Conservation (phyloP, 2,888 invertebrate genomes). For the Lasioglossum pauxillum region DNA sequence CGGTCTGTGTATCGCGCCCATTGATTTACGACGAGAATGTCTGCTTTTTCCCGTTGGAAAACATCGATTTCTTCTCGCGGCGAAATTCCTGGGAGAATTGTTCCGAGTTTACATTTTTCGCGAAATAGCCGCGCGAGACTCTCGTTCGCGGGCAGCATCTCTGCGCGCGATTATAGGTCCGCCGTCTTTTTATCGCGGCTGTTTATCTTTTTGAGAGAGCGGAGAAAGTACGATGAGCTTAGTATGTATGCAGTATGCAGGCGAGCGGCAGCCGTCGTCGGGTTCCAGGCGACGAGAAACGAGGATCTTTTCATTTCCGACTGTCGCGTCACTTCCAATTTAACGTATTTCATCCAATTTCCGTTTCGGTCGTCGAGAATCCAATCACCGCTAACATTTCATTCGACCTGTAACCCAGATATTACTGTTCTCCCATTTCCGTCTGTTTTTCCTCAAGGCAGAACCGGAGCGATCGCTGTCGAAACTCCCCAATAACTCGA, state of each 20-base stretch:
- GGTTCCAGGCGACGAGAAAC: constrained; percentile 39
- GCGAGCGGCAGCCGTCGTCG: not conserved
- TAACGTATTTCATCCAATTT: constrained; percentile 74
- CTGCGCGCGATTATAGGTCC: not conserved
- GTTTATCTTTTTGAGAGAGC: not conserved
- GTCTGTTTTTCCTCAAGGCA: not conserved
- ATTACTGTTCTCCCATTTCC: constrained; percentile 38
- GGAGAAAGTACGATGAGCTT: not conserved
- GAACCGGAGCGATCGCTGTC: not conserved
- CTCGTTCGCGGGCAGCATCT: not conserved
- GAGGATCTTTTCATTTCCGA: constrained; percentile 74
- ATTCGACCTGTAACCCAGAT: constrained; percentile 58
- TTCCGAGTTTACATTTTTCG: not conserved
- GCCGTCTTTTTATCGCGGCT: not conserved
- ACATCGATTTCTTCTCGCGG: not conserved
- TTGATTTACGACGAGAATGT: constrained; percentile 6
- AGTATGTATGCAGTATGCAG: not conserved
- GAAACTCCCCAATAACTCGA: not conserved
- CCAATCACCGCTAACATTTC: constrained; percentile 59
- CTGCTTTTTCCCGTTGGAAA: not conserved
- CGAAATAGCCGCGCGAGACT: not conserved
- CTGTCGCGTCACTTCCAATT: constrained; percentile 63
- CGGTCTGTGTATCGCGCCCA: not conserved
- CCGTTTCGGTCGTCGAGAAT: constrained; percentile 66
- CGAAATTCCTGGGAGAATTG: not conserved